phyloP scores from a whole-genome alignment of 2,888 invertebrate species.

The Platypus cylindrus region DNA sequence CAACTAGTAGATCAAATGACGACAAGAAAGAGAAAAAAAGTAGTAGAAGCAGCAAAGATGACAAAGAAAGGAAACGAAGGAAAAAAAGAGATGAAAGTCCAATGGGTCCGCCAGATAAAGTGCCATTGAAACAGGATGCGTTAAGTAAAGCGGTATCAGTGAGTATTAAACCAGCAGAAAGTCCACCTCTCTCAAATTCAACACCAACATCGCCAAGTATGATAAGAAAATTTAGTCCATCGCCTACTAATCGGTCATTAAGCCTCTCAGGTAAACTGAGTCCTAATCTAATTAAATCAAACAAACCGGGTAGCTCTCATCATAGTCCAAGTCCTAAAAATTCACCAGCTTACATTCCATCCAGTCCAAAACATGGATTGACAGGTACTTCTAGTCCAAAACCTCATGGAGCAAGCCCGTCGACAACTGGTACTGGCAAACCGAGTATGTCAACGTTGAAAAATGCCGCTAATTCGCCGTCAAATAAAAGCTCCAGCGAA shows the following conservation, averaged over 20 bases:
- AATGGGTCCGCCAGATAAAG: slow-evolving; percentile 74
- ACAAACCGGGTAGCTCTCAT: slow-evolving; percentile 42
- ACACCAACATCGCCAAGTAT: slow-evolving; percentile 54
- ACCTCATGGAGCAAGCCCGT: slow-evolving; percentile 56
- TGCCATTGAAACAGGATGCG: slow-evolving; percentile 51
- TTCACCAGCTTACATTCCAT: slow-evolving; percentile 53
- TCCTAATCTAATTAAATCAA: slow-evolving; percentile 32
- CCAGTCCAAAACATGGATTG: slow-evolving; percentile 59
- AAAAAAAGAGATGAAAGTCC: slow-evolving; percentile 66
- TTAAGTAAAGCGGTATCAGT: slow-evolving; percentile 59
- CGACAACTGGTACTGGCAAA: slow-evolving; percentile 61
- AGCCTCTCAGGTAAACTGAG: slow-evolving; percentile 50
- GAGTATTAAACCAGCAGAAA: slow-evolving; percentile 55
- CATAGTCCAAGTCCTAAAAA: slow-evolving; percentile 54
- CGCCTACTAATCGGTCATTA: slow-evolving; percentile 53
- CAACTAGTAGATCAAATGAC: slow-evolving; percentile 22
- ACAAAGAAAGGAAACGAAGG: slow-evolving; percentile 56
- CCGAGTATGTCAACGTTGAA: slow-evolving; percentile 82
- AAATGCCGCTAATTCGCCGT: slow-evolving; percentile 61
- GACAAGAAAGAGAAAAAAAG: slow-evolving; percentile 29
- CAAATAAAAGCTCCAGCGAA: slow-evolving; percentile 38
- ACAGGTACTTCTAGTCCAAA: slow-evolving; percentile 55
- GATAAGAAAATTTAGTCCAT: slow-evolving; percentile 56
- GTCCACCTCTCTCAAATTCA: slow-evolving; percentile 36
- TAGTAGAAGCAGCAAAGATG: slow-evolving; percentile 19